Base-by-base conservation (phyloP, 2,797 vertebrate genomes). In the Trichosurus vulpecula region DNA sequence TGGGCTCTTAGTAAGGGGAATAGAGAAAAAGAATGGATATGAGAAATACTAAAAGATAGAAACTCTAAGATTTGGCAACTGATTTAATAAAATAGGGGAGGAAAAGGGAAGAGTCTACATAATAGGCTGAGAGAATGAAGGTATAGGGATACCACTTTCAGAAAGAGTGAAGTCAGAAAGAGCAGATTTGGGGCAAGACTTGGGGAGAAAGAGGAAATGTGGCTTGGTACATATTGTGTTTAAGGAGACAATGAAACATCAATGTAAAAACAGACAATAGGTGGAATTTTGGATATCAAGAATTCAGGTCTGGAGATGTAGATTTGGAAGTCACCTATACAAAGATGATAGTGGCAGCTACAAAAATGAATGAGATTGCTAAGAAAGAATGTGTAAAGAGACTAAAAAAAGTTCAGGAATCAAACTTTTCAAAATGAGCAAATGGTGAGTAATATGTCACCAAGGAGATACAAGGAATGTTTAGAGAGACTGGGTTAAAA, bases 211-310 rank as follows among this genome's bases (percentile, higher is more conserved):
- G 41, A 19, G 16, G 13, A 22, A n/a, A 27, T 87, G 41, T 51
- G 25, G 9, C 2, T 47, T 87, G 41, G 74, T 3, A 27, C 25
- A 51, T 27, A 87, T 10, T 47, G 41, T 29, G 74, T 13, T 90
- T 54, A 54, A 96, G 95, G 52, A 19, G 13, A 94, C 87, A 94
- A 41, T 53, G 93, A 93, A 95, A 91, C 22, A 91, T 1, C 31
- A 95, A 51, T 13, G n/a, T 19, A 91, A 13, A 93, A 91, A 54
- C 51, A 81, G 35, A 9, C 47, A 92, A 12, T 66, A 54, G 92
- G 53, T 29, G 74, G 13, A 19, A 92, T 31, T 87, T 53, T n/a
- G n/a, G 31, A 35, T 22, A 27, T 0, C 1, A 14, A 61, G 25
- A 94, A 11, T 66, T 93, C 27, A 90, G 90, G 90, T 93, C n/a